Base-by-base conservation (phyloP, 1,140 invertebrate genomes). In the Drosophila erecta region DNA sequence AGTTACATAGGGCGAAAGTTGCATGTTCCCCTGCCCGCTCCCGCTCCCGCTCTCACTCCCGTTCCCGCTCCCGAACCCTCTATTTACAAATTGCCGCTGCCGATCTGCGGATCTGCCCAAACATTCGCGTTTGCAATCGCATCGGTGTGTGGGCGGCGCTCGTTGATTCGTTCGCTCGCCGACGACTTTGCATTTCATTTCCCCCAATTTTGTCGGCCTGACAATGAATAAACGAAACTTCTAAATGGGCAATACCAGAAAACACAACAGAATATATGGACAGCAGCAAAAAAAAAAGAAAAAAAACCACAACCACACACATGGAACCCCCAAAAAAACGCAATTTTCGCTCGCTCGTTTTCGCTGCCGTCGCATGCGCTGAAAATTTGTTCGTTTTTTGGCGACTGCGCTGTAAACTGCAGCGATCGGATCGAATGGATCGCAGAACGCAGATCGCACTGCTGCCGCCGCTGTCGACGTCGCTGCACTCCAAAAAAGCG, bases 221-320 rank as follows among this genome's bases (percentile, higher is more conserved):
- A 30, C 53, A 64, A 65, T 60, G 62, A 66, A 67, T 59, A 73
- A 73, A 60, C 62, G 66, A 72, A 72, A 72, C 69, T 72, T 72
- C 59, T 62, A 54, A 62, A 54, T 58, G 56, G 56, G 43, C 56
- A 58, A 58, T 58, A 47, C 43, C 41, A 46, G 11, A 58, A 33
- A 56, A 56, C 14, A 51, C 27, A 41, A 51, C 27, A 41, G 37
- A 37, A 54, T 33, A 46, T 4, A 50, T 7, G 3, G 35, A 55
- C 5, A 24, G 8, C 10, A 10, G 20, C 12, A 41, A 41, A 41
- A 41, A 8, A n/a, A 10, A 41, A 8, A 15, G 5, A 40, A 40
- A 41, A 10, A 38, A 54, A 41, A 15, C n/a, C 4, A 38, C 37
- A 38, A 38, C 40, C 5, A 33, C 12, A 44, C 12, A 35, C 15